These are phyloP conservation scores for Rhadina sibilatrix DNA, from an alignment of 2,113 vertebrate species.

Conservation along the genomic window DNA sequence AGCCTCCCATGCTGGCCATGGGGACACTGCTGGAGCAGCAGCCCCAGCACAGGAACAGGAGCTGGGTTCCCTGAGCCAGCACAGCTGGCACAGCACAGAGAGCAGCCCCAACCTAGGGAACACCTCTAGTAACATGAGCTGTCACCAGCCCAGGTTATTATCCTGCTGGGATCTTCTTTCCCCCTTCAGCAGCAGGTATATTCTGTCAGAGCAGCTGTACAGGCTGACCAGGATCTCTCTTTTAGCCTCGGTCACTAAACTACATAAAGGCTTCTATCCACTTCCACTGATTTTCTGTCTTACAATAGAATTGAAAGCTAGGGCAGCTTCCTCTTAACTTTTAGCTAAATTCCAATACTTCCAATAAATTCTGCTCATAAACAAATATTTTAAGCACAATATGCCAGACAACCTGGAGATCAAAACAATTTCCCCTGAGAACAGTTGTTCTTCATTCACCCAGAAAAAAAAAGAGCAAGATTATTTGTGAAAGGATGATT, in stretches of 20 bases:
- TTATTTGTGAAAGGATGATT: constrained; percentile 19
- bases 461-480: not conserved
- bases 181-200: not conserved
- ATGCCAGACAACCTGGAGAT: not conserved
- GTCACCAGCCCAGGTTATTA: not conserved
- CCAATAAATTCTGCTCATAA: not conserved
- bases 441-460: not conserved
- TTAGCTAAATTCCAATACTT: not conserved
- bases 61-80: accelerated
- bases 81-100: too few species aligned
- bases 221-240: not conserved
- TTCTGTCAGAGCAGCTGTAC: not conserved
- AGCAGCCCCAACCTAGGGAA: not conserved
- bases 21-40: accelerated
- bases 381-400: not conserved
- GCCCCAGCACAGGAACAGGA: not conserved
- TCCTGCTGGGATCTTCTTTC: not conserved
- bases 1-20: accelerated
- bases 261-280: not conserved
- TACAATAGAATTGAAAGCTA: not conserved
- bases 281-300: not conserved
- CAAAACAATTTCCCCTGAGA: not conserved
- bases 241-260: not conserved
- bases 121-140: accelerated
- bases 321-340: not conserved